Evolutionary conservation across 2,113 vertebrate genomes (phyloP), one percentile per base, ranked within the genome.

Genomic region (Limanda limanda): DNA sequence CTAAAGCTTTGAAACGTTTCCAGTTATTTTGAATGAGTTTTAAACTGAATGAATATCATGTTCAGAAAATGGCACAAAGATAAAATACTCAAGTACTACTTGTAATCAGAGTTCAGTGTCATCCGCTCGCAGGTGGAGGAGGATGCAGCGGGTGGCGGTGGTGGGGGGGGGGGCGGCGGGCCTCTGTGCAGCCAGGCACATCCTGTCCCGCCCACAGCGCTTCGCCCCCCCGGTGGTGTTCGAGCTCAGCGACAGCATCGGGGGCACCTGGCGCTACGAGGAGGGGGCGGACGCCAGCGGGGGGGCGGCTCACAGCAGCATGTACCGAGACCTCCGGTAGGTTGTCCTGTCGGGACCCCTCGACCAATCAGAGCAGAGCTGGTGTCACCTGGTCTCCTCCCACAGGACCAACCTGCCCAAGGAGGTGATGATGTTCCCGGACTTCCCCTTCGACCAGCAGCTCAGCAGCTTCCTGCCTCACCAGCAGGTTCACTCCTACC

Each of bases 391-490:
- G 18, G 13, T 15, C 25, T 24, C 3, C 14, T 42, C 35, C 67
- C 0, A 66, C 82, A 96, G 95, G 67, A 96, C 95, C 77, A 96
- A 96, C 80, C 92, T 96, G 14, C 95, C 95, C 58, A 96, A 96
- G 63, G 95, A 96, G 85, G 89, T 95, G 62, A 95, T 96, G 95
- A 95, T 95, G 90, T 96, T 95, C 76, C 95, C 95, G 0, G 95
- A 95, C 62, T 94, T 94, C 74, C 91, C 94, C 54, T 96, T 96
- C 21, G 91, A 95, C 6, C 61, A 78, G 3, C 60, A 88, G 5
- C 90, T 95, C n/a, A 90, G 85, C 37, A 96, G 94, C 62, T 96
- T 96, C 84, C 67, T 94, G 79, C 78, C 93, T n/a, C 95, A 95
- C 35, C 87, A 88, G 31, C 92, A 94, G 27, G 89, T 96, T 3